These are phyloP conservation scores for Poecilia gillii DNA, from an alignment of 2,797 vertebrate genomes.

Conservation along the genomic window DNA sequence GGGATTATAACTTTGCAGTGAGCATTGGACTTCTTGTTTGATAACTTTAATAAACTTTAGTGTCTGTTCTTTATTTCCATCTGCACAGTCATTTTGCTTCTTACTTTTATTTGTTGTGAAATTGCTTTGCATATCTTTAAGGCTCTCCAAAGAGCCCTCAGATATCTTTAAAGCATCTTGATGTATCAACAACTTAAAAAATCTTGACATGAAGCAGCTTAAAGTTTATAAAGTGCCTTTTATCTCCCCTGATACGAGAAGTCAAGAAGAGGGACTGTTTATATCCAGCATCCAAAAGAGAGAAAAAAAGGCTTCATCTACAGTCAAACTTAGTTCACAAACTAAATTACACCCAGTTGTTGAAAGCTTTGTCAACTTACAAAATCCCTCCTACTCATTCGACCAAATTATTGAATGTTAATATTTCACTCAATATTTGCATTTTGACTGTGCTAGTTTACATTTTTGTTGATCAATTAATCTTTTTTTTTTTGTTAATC, in stretches of 20 bases:
- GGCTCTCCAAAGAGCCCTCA: slow-evolving; percentile 33
- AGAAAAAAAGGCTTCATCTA: background rate
- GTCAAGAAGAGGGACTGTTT: slow-evolving; percentile 7
- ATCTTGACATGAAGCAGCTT: slow-evolving; percentile 22
- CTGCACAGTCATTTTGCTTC: background rate
- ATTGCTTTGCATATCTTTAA: slow-evolving; percentile 16
- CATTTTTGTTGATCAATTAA: background rate
- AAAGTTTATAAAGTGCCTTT: slow-evolving; percentile 42
- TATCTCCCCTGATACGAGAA: slow-evolving; percentile 31
- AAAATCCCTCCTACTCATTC: background rate
- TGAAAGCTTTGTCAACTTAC: background rate
- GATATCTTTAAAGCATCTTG: slow-evolving; percentile 47
- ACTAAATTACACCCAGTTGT: background rate
- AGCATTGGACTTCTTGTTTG: no score
- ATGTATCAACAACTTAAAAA: slow-evolving; percentile 36
- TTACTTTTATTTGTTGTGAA: slow-evolving; percentile 18
- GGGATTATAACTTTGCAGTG: background rate
- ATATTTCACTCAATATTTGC: background rate
- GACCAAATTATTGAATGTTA: background rate
- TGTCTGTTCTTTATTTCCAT: background rate
- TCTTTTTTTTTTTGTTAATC: background rate
- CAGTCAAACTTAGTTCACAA: background rate
- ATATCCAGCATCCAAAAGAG: background rate
- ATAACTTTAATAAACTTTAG: background rate
- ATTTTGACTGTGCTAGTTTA: background rate